Conservation (phyloP, 2,797 vertebrate genomes). For the Hyperoplus lanceolatus region DNA sequence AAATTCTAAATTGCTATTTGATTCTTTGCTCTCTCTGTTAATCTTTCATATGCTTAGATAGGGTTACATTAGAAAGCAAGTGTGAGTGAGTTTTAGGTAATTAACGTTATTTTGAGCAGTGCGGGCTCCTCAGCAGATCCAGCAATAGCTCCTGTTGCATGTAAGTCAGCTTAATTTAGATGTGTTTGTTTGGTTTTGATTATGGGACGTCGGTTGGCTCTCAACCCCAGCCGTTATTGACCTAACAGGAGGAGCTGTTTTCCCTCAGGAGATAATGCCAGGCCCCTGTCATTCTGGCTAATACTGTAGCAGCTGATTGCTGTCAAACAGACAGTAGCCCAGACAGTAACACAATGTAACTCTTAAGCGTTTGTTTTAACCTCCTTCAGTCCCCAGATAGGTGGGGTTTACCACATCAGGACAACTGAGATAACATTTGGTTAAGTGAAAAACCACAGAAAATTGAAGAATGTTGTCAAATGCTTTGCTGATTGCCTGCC, state of each 20-base stretch:
- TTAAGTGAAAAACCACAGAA: slow-evolving; percentile 15
- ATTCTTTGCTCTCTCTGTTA: slow-evolving; percentile 7
- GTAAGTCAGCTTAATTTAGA: slow-evolving; percentile 44
- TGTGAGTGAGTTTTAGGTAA: not conserved
- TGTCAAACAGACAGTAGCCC: slow-evolving; percentile 48
- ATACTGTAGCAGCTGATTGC: slow-evolving; percentile 48
- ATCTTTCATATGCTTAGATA: slow-evolving; percentile 30
- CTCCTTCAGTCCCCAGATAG: slow-evolving; percentile 15
- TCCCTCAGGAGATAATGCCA: slow-evolving; percentile 60
- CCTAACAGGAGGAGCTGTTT: slow-evolving; percentile 44
- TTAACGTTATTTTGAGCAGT: slow-evolving; percentile 36
- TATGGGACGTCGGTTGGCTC: slow-evolving; percentile 27
- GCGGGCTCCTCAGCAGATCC: slow-evolving; percentile 14
- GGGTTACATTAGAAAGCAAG: slow-evolving; percentile 23
- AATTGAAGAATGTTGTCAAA: slow-evolving; percentile 15
- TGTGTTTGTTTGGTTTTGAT: slow-evolving; percentile 65
- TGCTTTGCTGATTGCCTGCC: slow-evolving; percentile 15
- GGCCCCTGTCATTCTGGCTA: slow-evolving; percentile 30
- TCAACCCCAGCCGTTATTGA: slow-evolving; percentile 27
- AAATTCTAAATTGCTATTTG: slow-evolving; percentile 20
- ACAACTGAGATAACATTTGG: slow-evolving; percentile 1
- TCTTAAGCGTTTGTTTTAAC: slow-evolving; percentile 40
- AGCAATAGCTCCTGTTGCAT: slow-evolving; percentile 45
- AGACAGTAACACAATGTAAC: slow-evolving; percentile 38
- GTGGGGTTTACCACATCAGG: slow-evolving; percentile 45